These are phyloP conservation scores for Hyles vespertilio DNA, from an alignment of 1,140 invertebrate genomes.

Conservation along the genomic window DNA sequence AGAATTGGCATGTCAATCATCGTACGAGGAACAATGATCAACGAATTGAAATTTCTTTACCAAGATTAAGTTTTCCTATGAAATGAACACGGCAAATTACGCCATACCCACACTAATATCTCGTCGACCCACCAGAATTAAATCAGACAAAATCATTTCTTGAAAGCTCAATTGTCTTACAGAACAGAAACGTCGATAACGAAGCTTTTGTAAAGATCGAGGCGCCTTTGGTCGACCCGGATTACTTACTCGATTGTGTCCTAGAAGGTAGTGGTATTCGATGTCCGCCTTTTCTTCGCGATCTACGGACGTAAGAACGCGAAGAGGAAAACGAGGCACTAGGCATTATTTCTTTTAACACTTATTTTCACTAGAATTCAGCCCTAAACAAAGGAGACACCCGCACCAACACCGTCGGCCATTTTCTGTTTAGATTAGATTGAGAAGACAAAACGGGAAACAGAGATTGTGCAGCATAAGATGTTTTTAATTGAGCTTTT, in stretches of 20 bases:
- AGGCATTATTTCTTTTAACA: conserved; percentile 84
- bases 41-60: conserved; percentile 26
- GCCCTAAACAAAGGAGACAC: conserved; percentile 81
- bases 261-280: conserved; percentile 88
- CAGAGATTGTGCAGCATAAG: conserved; percentile 56
- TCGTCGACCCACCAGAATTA: not conserved
- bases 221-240: conserved; percentile 63
- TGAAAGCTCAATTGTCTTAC: not conserved
- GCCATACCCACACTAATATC: conserved; percentile 19
- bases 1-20: conserved; percentile 49
- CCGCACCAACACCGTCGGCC: conserved; percentile 79
- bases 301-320: conserved; percentile 89
- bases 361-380: conserved; percentile 73
- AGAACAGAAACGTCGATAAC: conserved; percentile 50
- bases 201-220: conserved; percentile 54
- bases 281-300: conserved; percentile 89
- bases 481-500: conserved; percentile 34
- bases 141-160: not conserved
- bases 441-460: conserved; percentile 69
- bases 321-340: conserved; percentile 92
- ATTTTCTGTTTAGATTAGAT: conserved; percentile 79
- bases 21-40: conserved; percentile 45
- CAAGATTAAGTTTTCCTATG: conserved; percentile 22
- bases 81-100: conserved; percentile 15
- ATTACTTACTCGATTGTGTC: conserved; percentile 80